Base-by-base conservation (phyloP, 2,113 vertebrate species). In the Chitala chitala region DNA sequence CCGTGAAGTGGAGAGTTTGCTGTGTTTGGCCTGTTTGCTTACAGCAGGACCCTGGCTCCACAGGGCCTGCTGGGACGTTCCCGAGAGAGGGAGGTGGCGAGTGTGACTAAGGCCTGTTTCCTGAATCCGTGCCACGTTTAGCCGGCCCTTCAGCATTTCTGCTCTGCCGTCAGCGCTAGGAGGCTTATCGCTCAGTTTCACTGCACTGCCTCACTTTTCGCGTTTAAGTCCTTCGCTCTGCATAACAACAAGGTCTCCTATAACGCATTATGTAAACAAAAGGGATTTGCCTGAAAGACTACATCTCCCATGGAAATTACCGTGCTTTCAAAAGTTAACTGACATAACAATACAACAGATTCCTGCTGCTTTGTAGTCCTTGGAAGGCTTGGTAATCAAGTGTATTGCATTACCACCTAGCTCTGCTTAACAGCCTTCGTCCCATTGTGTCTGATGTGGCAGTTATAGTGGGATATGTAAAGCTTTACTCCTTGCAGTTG, bases 81-180 rank as follows among this genome's bases (percentile, higher is more conserved):
- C 13, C 31, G 24, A 31, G 4, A n/a, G 10, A 36, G 40, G 63
- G 40, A 36, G 8, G 42, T 5, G 40, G 64, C 1, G n/a, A 46
- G 42, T 17, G n/a, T 68, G 64, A 68, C 40, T 68, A 38, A 48
- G 40, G 40, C 24, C 24, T 68, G 22, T 48, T 68, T 68, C 42
- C 64, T 29, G 64, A 46, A 7, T 68, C 40, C 9, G 40, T 46
- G 22, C 64, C 64, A 48, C 15, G 64, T n/a, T 17, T 68, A 46
- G 12, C 22, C 26, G 20, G 1, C 40, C 22, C 42, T 22, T 42
- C 26, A 8, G 10, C n/a, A 12, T n/a, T 26, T 24, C 10, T 51
- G 20, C 48, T 51, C 20, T 51, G 12, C 12, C 48, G 20, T 20
- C 48, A 51, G 12, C 7, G 7, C 7, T 15, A 51, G 2, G 12